phyloP scores from a whole-genome alignment of 2,113 vertebrate genomes.

The Heterotilapia buettikoferi region DNA sequence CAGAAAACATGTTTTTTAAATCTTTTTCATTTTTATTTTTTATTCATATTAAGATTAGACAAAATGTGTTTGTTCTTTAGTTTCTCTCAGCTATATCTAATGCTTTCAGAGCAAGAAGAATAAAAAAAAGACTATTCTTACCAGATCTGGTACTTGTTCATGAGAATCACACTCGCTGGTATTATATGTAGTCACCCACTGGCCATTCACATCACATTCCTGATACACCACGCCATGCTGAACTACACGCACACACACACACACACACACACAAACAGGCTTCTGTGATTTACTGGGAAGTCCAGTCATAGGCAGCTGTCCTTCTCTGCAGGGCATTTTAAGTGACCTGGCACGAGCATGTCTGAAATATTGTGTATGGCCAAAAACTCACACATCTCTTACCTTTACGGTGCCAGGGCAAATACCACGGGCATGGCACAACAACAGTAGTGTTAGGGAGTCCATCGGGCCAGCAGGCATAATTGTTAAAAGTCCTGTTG shows the following conservation, averaged over 20 bases:
- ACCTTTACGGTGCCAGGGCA: slow-evolving; percentile 87
- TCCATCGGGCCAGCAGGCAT: slow-evolving; percentile 91
- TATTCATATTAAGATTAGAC: background rate
- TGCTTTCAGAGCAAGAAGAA: background rate
- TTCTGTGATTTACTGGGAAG: background rate
- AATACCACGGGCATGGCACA: slow-evolving; percentile 89
- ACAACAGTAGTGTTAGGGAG: slow-evolving; percentile 84
- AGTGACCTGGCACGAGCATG: background rate
- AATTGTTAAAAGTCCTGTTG: slow-evolving; percentile 85
- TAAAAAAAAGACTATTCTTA: background rate
- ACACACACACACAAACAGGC: background rate
- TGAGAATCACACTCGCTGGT: slow-evolving; percentile 80
- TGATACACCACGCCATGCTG: slow-evolving; percentile 81
- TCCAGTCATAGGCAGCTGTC: background rate
- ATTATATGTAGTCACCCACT: slow-evolving; percentile 76
- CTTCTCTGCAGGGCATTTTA: background rate
- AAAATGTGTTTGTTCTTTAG: background rate
- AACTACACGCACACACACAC: slow-evolving; percentile 69
- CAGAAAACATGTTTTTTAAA: background rate
- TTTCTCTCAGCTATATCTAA: background rate
- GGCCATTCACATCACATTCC: slow-evolving; percentile 81
- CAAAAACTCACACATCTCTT: background rate
- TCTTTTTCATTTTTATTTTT: background rate
- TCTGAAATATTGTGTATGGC: background rate
- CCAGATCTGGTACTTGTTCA: slow-evolving; percentile 41